These are phyloP conservation scores for Aporrectodea caliginosa DNA, from an alignment of 1,140 invertebrate genomes.

Conservation along the genomic window DNA sequence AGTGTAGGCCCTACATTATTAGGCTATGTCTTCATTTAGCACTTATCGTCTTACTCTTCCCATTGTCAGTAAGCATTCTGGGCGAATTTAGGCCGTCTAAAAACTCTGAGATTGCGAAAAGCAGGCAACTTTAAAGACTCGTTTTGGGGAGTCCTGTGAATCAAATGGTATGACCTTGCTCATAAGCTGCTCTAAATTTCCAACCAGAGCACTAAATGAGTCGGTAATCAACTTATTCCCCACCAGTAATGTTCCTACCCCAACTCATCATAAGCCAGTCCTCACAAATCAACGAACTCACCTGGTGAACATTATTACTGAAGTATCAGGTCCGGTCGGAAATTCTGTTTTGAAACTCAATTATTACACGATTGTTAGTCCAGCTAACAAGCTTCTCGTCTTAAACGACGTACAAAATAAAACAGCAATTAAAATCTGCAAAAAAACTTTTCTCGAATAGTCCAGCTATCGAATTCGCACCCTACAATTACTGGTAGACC, in stretches of 20 bases:
- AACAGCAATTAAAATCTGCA: neutral
- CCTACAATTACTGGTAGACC: constrained; percentile 3
- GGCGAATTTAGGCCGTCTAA: neutral
- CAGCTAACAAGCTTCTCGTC: constrained; percentile 1
- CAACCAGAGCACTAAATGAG: neutral
- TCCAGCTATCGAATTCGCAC: constrained; percentile 12
- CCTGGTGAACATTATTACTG: neutral
- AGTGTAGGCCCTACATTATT: neutral
- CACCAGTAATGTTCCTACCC: neutral
- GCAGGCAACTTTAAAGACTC: neutral
- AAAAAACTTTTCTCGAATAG: constrained; percentile 6
- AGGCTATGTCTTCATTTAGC: neutral
- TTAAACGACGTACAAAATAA: neutral
- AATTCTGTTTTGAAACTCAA: neutral
- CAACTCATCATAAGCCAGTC: neutral
- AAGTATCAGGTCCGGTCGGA: too few relatives aligned
- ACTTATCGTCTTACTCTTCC: too few relatives aligned
- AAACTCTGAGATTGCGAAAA: neutral
- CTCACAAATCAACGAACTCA: neutral
- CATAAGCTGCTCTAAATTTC: neutral
- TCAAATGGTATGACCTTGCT: neutral
- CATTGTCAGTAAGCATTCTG: neutral
- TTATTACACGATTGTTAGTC: neutral
- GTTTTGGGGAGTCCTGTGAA: neutral
- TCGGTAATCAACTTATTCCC: neutral